Conservation (phyloP, 2,888 invertebrate genomes). For the Diarsia brunnea region DNA sequence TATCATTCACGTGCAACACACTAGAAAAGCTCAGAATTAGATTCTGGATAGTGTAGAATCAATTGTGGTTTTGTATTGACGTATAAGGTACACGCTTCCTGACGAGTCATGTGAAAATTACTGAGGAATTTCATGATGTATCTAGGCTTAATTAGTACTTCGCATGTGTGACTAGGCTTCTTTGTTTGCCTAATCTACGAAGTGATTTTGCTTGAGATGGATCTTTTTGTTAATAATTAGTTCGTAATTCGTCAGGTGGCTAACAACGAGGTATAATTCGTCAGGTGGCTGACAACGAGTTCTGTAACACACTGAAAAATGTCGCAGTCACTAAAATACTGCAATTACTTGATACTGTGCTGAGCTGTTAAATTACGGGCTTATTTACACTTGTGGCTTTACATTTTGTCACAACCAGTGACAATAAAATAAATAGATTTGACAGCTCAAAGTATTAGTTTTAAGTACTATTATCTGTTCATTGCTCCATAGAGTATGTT, state of each 20-base stretch:
- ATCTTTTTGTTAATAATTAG: not conserved
- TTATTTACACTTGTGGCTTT: too few species aligned
- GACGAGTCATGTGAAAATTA: not conserved
- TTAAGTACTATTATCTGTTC: too few species aligned
- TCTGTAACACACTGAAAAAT: not conserved
- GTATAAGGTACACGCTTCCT: not conserved
- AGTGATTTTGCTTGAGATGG: not conserved
- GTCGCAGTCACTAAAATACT: not conserved
- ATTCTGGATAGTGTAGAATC: conserved; percentile 5
- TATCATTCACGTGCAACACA: conserved; percentile 34
- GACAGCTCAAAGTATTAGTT: too few species aligned
- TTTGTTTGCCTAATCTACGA: not conserved
- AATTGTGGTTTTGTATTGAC: conserved; percentile 19
- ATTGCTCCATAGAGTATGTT: too few species aligned
- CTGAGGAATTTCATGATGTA: not conserved
- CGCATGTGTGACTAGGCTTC: not conserved
- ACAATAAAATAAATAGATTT: too few species aligned
- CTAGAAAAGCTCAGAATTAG: conserved; percentile 11
- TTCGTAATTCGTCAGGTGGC: not conserved
- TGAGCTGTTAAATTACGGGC: too few species aligned
- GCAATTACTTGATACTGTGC: too few species aligned
- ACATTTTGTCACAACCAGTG: too few species aligned
- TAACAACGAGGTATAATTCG: not conserved
- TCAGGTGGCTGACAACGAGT: not conserved
- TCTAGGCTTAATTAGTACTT: not conserved